phyloP scores from a whole-genome alignment of 2,888 invertebrate species.

The Acanthosoma haemorrhoidale region DNA sequence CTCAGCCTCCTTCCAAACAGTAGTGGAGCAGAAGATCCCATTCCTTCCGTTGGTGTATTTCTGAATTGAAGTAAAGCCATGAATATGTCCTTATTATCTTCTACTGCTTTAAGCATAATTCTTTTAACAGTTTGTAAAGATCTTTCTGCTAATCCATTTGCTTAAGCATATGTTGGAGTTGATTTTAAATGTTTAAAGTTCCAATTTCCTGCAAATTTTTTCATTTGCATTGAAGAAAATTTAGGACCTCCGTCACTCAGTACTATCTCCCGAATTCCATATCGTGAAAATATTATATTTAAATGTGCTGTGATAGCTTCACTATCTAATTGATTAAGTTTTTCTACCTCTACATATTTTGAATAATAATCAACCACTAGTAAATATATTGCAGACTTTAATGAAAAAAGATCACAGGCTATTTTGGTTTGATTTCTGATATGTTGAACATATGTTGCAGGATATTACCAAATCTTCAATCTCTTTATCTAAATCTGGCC shows the following conservation, averaged over 20 bases:
- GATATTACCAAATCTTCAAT: background rate
- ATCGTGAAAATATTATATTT: constrained; percentile 3
- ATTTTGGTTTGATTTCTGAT: background rate
- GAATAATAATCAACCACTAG: background rate
- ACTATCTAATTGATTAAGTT: background rate
- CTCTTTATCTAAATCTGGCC: background rate
- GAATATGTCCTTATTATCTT: no score
- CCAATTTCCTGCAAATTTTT: background rate
- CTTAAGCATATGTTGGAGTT: no score
- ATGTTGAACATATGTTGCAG: background rate
- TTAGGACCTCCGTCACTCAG: background rate
- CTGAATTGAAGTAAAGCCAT: no score
- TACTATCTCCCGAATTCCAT: no score
- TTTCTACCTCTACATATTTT: background rate
- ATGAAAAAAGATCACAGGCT: no score
- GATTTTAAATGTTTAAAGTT: background rate
- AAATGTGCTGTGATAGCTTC: background rate
- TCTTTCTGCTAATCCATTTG: no score
- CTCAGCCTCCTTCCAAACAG: background rate
- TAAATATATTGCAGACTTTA: no score
- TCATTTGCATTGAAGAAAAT: background rate
- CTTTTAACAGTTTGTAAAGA: background rate
- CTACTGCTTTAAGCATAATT: no score
- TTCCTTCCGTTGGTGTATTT: background rate
- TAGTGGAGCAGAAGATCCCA: background rate